A percentile compares a stretch with the other conserved stretches of the same genome.
These are phyloP conservation scores for Exephanes ischioxanthus DNA, from an alignment of 2,888 invertebrate species.

Conservation along the genomic window DNA sequence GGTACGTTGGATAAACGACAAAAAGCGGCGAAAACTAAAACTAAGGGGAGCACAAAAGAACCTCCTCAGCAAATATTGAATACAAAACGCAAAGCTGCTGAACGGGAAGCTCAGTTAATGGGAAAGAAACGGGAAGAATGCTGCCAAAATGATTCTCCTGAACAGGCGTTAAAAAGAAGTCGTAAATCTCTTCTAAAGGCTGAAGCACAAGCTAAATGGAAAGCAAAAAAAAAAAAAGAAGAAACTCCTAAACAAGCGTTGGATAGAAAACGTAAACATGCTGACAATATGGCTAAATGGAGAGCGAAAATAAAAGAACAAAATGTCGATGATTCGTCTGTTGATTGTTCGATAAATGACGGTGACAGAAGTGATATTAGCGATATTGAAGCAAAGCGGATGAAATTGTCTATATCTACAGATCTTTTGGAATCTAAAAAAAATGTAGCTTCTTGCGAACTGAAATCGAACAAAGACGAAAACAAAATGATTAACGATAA, in stretches of 20 bases:
- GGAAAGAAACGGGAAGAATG: background rate
- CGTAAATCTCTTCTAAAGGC: background rate
- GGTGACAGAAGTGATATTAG: background rate
- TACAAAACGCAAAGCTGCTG: constrained; percentile 2
- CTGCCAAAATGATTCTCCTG: background rate
- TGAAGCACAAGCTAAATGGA: background rate
- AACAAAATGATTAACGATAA: too few relatives aligned
- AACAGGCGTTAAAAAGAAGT: background rate
- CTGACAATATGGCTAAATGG: background rate
- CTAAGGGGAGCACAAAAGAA: background rate
- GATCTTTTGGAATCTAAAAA: too few relatives aligned
- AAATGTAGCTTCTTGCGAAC: too few relatives aligned
- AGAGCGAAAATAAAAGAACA: background rate
- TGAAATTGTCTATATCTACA: background rate
- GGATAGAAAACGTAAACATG: background rate
- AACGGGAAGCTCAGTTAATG: background rate
- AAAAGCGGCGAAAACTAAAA: background rate
- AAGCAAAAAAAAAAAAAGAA: constrained; percentile 5
- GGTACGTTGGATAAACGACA: background rate
- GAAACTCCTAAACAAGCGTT: background rate
- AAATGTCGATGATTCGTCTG: background rate
- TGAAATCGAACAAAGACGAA: too few relatives aligned
- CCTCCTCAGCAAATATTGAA: background rate
- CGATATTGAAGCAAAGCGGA: background rate
- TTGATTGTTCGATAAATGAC: background rate